phyloP scores from a whole-genome alignment of 37 sponge, comb jelly and placozoan species.

The Aphrocallistes beatrix region DNA sequence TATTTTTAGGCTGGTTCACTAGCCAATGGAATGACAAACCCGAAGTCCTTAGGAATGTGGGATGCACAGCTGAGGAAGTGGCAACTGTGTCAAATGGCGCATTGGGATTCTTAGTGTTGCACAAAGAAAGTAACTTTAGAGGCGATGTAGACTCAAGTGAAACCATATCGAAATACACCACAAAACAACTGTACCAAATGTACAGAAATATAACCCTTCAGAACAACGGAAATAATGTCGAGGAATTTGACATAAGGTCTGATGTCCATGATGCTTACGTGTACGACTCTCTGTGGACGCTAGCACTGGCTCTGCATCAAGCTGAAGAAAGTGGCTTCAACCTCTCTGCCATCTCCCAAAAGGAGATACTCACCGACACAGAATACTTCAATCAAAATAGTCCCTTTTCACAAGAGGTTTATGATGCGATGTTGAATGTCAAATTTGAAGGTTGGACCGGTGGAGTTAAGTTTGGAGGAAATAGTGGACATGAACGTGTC shows the following conservation, averaged over 20 bases:
- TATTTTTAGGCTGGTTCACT: constrained; percentile 2
- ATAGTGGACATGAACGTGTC: not conserved
- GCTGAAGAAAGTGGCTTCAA: not conserved
- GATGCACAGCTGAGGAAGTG: not conserved
- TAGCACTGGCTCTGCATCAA: not conserved
- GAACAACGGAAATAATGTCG: not conserved
- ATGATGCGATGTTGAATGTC: not conserved
- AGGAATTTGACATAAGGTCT: not conserved
- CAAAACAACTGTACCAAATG: not conserved
- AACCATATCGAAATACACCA: not conserved
- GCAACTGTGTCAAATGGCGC: not conserved
- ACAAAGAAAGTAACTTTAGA: not conserved
- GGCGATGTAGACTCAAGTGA: not conserved
- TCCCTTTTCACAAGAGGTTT: not conserved
- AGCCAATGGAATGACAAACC: not conserved
- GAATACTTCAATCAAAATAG: not conserved
- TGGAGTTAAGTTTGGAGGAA: not conserved
- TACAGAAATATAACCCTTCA: not conserved
- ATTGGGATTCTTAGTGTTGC: not conserved
- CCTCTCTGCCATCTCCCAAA: not conserved
- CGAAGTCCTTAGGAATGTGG: not conserved
- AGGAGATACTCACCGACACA: not conserved
- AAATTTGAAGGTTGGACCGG: not conserved
- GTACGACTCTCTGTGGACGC: not conserved
- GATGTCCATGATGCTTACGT: not conserved